Conservation (phyloP, 1,140 invertebrate species). For the Pseudachorutes palmiensis region DNA sequence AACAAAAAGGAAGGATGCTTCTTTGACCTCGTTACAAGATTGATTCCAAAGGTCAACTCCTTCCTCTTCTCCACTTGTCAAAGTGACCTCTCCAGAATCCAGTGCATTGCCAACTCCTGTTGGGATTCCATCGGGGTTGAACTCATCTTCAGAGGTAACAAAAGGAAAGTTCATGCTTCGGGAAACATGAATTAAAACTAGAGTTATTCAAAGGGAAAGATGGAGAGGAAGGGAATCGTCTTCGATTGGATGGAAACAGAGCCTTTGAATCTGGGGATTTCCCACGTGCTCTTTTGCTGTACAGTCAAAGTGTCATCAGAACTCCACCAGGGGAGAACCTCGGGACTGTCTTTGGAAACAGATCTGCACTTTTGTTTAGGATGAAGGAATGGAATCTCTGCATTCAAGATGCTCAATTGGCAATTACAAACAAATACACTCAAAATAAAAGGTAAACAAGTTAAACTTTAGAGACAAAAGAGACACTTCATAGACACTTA, state of each 20-base stretch:
- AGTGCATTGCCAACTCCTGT: too few relatives aligned
- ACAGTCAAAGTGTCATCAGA: constrained; percentile 25
- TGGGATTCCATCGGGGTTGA: constrained; percentile 33
- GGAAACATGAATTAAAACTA: too few relatives aligned
- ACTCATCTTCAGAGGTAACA: constrained; percentile 24
- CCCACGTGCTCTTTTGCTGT: constrained; percentile 56
- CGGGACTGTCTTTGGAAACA: constrained; percentile 69
- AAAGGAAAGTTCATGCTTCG: not conserved
- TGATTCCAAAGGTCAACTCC: constrained; percentile 18
- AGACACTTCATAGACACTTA: not conserved
- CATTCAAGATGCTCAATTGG: constrained; percentile 60
- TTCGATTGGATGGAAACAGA: constrained; percentile 68
- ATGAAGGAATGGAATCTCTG: constrained; percentile 59
- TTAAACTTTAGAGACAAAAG: not conserved
- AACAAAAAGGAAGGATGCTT: constrained; percentile 35
- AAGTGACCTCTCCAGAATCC: too few relatives aligned
- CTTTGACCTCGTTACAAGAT: constrained; percentile 20
- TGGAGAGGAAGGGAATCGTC: constrained; percentile 51
- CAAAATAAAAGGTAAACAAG: constrained; percentile 44
- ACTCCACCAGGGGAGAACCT: constrained; percentile 47
- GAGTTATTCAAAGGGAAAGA: constrained; percentile 50
- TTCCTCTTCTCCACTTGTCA: too few relatives aligned
- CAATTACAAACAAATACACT: constrained; percentile 62
- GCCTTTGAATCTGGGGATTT: constrained; percentile 68
- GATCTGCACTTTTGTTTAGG: constrained; percentile 78